Percentiles rank a stretch among this genome's conserved stretches.
Conservation (phyloP, 2,113 vertebrate genomes). For the Macrotis lagotis region DNA sequence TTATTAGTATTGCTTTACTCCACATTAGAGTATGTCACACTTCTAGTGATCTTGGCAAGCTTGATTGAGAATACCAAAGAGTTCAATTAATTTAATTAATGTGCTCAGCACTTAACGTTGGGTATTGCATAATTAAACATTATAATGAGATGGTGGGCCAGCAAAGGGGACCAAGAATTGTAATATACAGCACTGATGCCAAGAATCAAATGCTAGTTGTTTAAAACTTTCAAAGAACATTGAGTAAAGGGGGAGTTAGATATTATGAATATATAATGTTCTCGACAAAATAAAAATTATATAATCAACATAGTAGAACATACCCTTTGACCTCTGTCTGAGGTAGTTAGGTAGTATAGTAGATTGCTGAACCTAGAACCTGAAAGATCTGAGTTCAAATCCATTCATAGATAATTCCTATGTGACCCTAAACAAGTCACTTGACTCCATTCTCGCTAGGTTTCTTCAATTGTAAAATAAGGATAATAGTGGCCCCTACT, state of each 20-base stretch:
- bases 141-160: background rate
- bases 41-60: background rate
- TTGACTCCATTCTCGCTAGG: background rate
- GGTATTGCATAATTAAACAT: background rate
- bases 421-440: background rate
- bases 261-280: background rate
- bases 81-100: conserved; percentile 25
- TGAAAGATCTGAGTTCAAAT: background rate
- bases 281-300: background rate
- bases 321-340: background rate
- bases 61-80: conserved; percentile 22
- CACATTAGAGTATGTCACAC: background rate
- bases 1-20: background rate
- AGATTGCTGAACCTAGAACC: background rate
- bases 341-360: background rate
- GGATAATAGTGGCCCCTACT: background rate
- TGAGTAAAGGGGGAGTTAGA: background rate
- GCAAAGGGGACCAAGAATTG: background rate
- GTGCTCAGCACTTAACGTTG: background rate
- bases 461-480: background rate
- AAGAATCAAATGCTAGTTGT: background rate
- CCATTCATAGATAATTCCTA: background rate
- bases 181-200: background rate
- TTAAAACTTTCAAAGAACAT: conserved; percentile 13
- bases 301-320: background rate